Base-by-base conservation (phyloP, 1,140 invertebrate genomes). In the Trachymyrmex septentrionalis region DNA sequence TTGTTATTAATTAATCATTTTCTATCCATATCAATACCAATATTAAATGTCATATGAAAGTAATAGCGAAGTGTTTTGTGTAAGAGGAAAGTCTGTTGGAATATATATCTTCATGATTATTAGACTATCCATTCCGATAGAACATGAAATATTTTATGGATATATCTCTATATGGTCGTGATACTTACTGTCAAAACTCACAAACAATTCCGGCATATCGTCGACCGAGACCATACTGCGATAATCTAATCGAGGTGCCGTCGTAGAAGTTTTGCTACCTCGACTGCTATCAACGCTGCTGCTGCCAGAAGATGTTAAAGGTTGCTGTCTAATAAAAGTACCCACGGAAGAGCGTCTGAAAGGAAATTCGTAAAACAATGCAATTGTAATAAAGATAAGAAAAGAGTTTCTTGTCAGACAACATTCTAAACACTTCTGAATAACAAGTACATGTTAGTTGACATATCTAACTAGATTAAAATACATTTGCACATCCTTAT, bases 191-290 rank as follows among this genome's bases (percentile, higher is more conserved):
- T 99, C 98, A 94, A 99, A 98, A 72, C 98, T 98, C 80, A 98
- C 98, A 96, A 99, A 99, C 53, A 99, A 96, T 94, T 99, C 98
- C 9, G 98, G 98, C 97, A 98, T 99, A 93, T 99, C 98, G 88
- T 99, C 98, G 81, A 99, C 97, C 34, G 98, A 98, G 72, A 99
- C 98, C 97, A 99, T 98, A 93, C 98, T 98, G 90, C 98, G 97
- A 92, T 98, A 98, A 94, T 98, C 98, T 75, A 98, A 95, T 92
- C 97, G 97, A 12, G 97, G 97, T 59, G 96, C 96, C 67, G 95
- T 95, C 3, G 96, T 95, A 72, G 96, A 95, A 86, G 96, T 96
- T 92, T 96, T 96, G 67, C 96, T 96, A 86, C 96, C 96, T 57
- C 96, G 95, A 85, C 96, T 96, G 38, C 97, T 96, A 61, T 96